Evolutionary conservation across 2,888 invertebrate species (phyloP).

Genomic region (Drosophila mayaguana): DNA sequence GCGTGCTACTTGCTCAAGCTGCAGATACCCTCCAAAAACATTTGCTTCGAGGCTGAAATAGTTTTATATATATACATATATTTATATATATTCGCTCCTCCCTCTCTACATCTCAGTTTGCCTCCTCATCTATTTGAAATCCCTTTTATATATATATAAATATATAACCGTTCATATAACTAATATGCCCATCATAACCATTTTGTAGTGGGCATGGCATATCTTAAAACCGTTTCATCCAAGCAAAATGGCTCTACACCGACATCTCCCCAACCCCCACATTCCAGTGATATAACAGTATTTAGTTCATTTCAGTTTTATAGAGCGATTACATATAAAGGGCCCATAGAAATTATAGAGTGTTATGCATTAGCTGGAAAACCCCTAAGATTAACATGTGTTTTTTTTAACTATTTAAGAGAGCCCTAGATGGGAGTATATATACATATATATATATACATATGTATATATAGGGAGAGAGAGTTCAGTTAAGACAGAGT

Average conservation of each 20-base stretch:
- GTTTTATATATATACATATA: not conserved
- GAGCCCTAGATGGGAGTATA: not conserved
- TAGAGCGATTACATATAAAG: not conserved
- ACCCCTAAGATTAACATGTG: not conserved
- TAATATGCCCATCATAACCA: not conserved
- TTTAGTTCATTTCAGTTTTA: constrained; percentile 4
- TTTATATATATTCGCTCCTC: not conserved
- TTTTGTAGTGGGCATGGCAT: not conserved
- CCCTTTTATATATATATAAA: not conserved
- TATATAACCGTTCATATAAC: not conserved
- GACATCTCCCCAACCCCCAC: not conserved
- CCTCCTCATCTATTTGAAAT: not conserved
- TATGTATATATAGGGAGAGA: not conserved
- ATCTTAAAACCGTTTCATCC: not conserved
- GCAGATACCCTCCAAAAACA: not conserved
- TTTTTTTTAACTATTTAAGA: not conserved
- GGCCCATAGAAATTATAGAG: not conserved
- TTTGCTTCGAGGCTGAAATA: too few relatives aligned
- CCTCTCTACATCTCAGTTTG: too few relatives aligned
- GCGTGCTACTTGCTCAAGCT: not conserved
- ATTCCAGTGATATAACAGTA: constrained; percentile 6
- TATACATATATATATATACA: not conserved
- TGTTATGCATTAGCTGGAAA: not conserved
- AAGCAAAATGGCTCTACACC: not conserved
- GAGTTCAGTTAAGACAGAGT: not conserved